These are phyloP conservation scores for Eupithecia dodoneata DNA, from an alignment of 2,888 invertebrate genomes.

Conservation along the genomic window DNA sequence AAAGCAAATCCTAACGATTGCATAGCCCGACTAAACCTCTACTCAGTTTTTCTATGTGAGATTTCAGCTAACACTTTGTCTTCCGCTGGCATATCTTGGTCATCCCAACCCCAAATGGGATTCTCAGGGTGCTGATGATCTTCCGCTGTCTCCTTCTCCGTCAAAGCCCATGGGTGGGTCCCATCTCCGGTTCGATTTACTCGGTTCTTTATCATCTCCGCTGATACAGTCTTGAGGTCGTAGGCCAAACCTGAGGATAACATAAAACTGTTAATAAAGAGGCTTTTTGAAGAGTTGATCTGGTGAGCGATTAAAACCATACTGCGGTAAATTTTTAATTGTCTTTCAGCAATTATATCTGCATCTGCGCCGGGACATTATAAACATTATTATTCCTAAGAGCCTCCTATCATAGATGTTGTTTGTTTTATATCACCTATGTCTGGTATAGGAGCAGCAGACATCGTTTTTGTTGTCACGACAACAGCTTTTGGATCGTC, in stretches of 20 bases:
- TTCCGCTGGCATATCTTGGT: slow-evolving; percentile 88
- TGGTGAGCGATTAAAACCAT: no score
- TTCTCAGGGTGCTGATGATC: slow-evolving; percentile 81
- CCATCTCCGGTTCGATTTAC: slow-evolving; percentile 90
- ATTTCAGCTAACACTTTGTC: slow-evolving; percentile 84
- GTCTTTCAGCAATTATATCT: no score
- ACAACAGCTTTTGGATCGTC: no score
- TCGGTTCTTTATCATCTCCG: slow-evolving; percentile 88
- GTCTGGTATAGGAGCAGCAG: no score
- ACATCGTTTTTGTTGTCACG: no score
- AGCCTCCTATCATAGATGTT: no score
- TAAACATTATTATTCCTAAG: no score
- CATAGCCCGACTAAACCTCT: slow-evolving; percentile 28
- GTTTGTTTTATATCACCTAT: no score
- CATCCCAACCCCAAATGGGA: slow-evolving; percentile 93
- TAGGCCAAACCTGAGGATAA: slow-evolving; percentile 89
- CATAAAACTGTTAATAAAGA: not conserved
- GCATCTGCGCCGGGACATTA: no score
- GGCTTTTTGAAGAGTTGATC: no score
- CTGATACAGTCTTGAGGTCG: slow-evolving; percentile 91
- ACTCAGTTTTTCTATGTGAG: slow-evolving; percentile 64
- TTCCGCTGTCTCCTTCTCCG: slow-evolving; percentile 58
- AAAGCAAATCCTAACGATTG: not conserved
- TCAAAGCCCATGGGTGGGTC: slow-evolving; percentile 69
- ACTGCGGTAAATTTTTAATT: no score